Conservation (phyloP, 1,140 invertebrate genomes). For the Musca domestica region DNA sequence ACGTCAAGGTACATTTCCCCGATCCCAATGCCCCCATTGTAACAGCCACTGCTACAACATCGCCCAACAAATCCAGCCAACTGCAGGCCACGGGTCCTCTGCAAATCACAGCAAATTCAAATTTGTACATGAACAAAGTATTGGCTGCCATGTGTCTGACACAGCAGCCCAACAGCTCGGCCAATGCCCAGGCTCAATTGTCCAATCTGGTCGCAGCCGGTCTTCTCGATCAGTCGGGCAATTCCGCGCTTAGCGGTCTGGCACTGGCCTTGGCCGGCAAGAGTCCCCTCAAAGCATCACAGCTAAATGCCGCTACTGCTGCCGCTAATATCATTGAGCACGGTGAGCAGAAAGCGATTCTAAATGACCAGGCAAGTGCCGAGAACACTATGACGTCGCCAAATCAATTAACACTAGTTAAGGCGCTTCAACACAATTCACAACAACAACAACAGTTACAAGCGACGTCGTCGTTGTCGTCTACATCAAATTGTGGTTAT, state of each 20-base stretch:
- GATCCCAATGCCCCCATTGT: slow-evolving; percentile 42
- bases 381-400: slow-evolving; percentile 26
- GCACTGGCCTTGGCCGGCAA: slow-evolving; percentile 45
- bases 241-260: slow-evolving; percentile 43
- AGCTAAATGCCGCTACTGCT: slow-evolving; percentile 29
- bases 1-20: slow-evolving; percentile 66
- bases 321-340: slow-evolving; percentile 53
- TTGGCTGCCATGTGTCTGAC: slow-evolving; percentile 51
- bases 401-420: slow-evolving; percentile 19
- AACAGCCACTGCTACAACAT: slow-evolving; percentile 20
- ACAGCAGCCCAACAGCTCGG: slow-evolving; percentile 29
- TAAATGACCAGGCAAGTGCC: slow-evolving; percentile 52
- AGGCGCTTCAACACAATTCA: not conserved
- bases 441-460: slow-evolving; percentile 23
- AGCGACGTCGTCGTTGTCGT: slow-evolving; percentile 22
- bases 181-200: slow-evolving; percentile 28
- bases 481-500: slow-evolving; percentile 8
- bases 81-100: slow-evolving; percentile 37
- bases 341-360: slow-evolving; percentile 54
- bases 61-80: slow-evolving; percentile 16
- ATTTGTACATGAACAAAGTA: slow-evolving; percentile 51
- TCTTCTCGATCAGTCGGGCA: slow-evolving; percentile 41
- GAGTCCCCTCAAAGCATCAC: slow-evolving; percentile 40
- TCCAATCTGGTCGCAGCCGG: slow-evolving; percentile 41
- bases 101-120: slow-evolving; percentile 44